Percentiles rank a stretch among this genome's conserved stretches.
Conservation (phyloP, 1,140 invertebrate genomes). For the Sitodiplosis mosellana region DNA sequence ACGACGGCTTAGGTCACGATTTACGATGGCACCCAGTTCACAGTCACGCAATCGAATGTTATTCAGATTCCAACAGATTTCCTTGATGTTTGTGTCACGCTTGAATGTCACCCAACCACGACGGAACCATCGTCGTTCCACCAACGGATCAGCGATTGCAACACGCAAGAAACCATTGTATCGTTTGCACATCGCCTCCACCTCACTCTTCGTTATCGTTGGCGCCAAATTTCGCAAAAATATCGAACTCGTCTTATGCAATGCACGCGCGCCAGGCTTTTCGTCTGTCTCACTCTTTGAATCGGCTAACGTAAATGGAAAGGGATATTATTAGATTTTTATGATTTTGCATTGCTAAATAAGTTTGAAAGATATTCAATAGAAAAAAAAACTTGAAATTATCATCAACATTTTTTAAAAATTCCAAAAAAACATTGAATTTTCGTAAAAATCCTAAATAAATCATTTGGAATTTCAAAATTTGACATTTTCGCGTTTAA, state of each 20-base stretch:
- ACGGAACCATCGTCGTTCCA: conserved; percentile 86
- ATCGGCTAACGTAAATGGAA: conserved; percentile 4
- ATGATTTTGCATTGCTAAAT: too few species aligned
- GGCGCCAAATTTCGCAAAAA: conserved; percentile 91
- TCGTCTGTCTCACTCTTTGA: conserved; percentile 22
- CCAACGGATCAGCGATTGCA: conserved; percentile 89
- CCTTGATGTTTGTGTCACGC: conserved; percentile 93
- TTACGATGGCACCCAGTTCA: conserved; percentile 86
- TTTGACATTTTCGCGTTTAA: too few species aligned
- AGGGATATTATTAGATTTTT: too few species aligned
- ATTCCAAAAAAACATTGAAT: too few species aligned
- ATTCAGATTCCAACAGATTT: conserved; percentile 98
- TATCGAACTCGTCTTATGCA: conserved; percentile 92
- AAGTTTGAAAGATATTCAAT: too few species aligned
- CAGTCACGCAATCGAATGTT: conserved; percentile 72
- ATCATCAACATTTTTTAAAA: too few species aligned
- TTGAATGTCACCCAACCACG: conserved; percentile 98
- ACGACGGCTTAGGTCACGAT: conserved; percentile 79
- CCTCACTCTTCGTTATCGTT: conserved; percentile 88
- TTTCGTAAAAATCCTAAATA: too few species aligned
- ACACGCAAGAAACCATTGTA: conserved; percentile 93
- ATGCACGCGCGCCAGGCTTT: conserved; percentile 39
- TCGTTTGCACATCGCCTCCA: conserved; percentile 89
- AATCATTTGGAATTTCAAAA: too few species aligned
- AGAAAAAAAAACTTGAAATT: too few species aligned